These are phyloP conservation scores for Musca domestica DNA, from an alignment of 1,140 invertebrate genomes.

Conservation along the genomic window DNA sequence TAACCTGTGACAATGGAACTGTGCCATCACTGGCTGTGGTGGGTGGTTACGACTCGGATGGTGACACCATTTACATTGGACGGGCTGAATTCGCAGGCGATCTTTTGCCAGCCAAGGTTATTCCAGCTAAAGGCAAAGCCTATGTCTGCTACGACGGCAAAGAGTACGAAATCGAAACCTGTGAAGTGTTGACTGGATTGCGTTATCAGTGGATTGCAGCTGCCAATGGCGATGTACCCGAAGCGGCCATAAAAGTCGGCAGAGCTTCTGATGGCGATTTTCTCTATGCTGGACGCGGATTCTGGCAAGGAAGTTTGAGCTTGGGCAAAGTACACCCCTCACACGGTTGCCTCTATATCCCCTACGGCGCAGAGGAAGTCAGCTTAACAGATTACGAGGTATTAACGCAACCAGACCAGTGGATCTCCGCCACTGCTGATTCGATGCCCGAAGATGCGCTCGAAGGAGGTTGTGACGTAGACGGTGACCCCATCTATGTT, in stretches of 20 bases:
- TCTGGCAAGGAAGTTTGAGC: slow-evolving; percentile 64
- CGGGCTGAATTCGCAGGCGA: slow-evolving; percentile 71
- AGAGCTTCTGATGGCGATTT: slow-evolving; percentile 62
- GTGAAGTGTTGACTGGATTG: slow-evolving; percentile 54
- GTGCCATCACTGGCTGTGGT: slow-evolving; percentile 58
- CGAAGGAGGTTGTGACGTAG: slow-evolving; percentile 54
- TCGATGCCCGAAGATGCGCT: slow-evolving; percentile 50
- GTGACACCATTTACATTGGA: slow-evolving; percentile 71
- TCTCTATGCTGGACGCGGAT: slow-evolving; percentile 64
- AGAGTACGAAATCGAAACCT: slow-evolving; percentile 42
- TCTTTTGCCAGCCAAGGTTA: slow-evolving; percentile 73
- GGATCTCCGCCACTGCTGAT: slow-evolving; percentile 35
- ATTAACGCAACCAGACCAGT: slow-evolving; percentile 35
- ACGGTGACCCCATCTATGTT: slow-evolving; percentile 55
- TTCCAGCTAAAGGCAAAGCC: slow-evolving; percentile 57
- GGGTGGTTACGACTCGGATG: slow-evolving; percentile 71
- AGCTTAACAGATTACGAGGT: slow-evolving; percentile 46
- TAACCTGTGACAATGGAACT: slow-evolving; percentile 36
- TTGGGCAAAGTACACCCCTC: slow-evolving; percentile 73
- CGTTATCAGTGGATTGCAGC: slow-evolving; percentile 57
- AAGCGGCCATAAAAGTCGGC: slow-evolving; percentile 59
- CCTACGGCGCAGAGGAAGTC: slow-evolving; percentile 67
- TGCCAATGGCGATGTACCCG: slow-evolving; percentile 57
- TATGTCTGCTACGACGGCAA: slow-evolving; percentile 43
- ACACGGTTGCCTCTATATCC: slow-evolving; percentile 69